Conservation (phyloP, 2,797 vertebrate genomes). For the Parambassis ranga region DNA sequence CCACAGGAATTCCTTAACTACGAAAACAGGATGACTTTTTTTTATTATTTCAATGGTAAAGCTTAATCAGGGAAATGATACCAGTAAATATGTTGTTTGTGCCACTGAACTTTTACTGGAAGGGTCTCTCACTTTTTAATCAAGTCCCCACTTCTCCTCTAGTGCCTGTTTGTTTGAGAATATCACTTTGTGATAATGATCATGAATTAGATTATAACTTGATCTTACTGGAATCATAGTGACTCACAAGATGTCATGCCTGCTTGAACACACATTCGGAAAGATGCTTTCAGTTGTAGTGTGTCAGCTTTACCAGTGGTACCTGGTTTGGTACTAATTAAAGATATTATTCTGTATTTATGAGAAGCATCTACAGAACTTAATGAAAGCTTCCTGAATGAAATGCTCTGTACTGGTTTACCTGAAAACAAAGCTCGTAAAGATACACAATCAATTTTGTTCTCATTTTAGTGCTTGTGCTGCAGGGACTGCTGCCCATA, state of each 20-base stretch:
- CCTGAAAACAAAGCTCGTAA: background rate
- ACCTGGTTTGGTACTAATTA: background rate
- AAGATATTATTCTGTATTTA: background rate
- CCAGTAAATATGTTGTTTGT: slow-evolving; percentile 30
- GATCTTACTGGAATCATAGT: slow-evolving; percentile 59
- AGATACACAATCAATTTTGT: background rate
- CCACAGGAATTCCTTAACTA: slow-evolving; percentile 21
- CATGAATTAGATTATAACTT: slow-evolving; percentile 48
- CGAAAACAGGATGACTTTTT: slow-evolving; percentile 19
- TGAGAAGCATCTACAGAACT: background rate
- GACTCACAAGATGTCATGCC: slow-evolving; percentile 50
- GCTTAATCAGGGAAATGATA: slow-evolving; percentile 6
- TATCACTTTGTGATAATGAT: slow-evolving; percentile 48
- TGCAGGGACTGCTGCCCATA: background rate
- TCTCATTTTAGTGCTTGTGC: background rate
- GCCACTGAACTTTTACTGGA: slow-evolving; percentile 46
- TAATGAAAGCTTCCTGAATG: background rate
- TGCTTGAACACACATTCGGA: slow-evolving; percentile 1
- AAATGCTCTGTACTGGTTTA: background rate
- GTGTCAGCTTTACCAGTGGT: background rate
- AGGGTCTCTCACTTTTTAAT: slow-evolving; percentile 28
- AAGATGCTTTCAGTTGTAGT: background rate
- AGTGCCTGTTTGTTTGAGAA: slow-evolving; percentile 10
- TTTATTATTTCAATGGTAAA: background rate
- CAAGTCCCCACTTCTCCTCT: slow-evolving; percentile 28